Percentiles rank a stretch among this genome's conserved stretches.
These are phyloP conservation scores for Hemicentrotus pulcherrimus DNA, from an alignment of 35 echinoderm and acorn worm genomes.

Conservation along the genomic window DNA sequence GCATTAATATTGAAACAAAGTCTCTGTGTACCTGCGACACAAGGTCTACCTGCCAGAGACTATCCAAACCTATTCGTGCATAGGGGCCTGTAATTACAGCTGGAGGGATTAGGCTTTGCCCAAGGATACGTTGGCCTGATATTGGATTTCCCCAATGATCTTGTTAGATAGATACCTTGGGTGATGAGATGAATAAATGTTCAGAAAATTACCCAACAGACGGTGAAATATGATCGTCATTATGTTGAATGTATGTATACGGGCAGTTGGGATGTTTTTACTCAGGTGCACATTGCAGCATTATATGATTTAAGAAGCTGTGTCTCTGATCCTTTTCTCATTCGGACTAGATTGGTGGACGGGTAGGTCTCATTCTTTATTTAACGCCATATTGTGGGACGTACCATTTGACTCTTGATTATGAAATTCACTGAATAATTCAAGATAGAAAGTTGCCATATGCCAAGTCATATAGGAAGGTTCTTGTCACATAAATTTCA, in stretches of 20 bases:
- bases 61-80: background rate
- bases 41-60: background rate
- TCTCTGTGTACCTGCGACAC: no score
- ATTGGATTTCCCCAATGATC: slow-evolving; percentile 10
- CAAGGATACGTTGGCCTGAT: background rate
- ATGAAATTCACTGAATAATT: background rate
- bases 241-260: background rate
- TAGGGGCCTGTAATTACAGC: slow-evolving; percentile 16
- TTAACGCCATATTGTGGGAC: background rate
- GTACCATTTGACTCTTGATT: background rate
- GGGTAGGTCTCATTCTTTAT: background rate
- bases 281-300: background rate
- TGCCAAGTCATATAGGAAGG: no score
- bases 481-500: no score
- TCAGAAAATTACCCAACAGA: background rate
- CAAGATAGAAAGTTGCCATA: no score
- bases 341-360: background rate
- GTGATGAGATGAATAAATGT: slow-evolving; percentile 8
- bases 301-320: background rate
- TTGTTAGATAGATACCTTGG: background rate
- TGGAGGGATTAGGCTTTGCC: background rate
- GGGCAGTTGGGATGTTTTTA: background rate
- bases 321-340: background rate
- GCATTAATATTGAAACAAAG: no score
- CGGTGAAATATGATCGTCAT: background rate